Evolutionary conservation across 2,113 vertebrate species (phyloP).

Genomic region (Taurulus bubalis): DNA sequence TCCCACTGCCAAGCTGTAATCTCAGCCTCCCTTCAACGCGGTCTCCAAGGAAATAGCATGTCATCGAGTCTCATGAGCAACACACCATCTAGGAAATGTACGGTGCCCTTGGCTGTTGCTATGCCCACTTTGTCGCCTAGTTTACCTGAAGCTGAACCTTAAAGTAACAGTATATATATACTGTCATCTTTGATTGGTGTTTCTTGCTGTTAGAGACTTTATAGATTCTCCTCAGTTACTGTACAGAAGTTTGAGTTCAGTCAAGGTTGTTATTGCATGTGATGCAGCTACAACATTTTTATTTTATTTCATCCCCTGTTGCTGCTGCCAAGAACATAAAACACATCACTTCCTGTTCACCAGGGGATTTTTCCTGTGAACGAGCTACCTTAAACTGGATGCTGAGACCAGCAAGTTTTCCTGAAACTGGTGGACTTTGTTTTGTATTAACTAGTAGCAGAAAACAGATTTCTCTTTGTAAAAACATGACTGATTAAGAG

Average conservation of each 20-base stretch:
- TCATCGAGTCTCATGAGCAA: conserved; percentile 37
- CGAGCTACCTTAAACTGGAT: conserved; percentile 11
- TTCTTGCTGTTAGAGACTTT: neutral
- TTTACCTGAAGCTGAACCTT: conserved; percentile 25
- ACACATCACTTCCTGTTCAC: conserved; percentile 23
- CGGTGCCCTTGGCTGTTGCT: conserved; percentile 54
- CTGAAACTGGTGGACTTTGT: conserved; percentile 22
- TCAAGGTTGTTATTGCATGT: neutral
- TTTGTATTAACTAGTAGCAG: conserved; percentile 21
- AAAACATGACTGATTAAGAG: neutral
- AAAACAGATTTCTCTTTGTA: neutral
- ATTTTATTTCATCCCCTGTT: conserved; percentile 5
- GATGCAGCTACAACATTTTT: neutral
- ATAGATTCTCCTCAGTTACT: neutral
- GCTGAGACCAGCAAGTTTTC: conserved; percentile 48
- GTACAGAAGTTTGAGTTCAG: neutral
- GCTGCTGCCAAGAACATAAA: conserved; percentile 37
- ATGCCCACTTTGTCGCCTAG: conserved; percentile 23
- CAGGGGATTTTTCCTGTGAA: conserved; percentile 19
- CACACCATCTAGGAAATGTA: conserved; percentile 31
- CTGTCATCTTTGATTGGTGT: neutral
- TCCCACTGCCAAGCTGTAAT: conserved; percentile 62
- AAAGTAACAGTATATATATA: neutral
- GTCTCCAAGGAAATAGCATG: conserved; percentile 65
- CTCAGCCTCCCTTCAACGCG: conserved; percentile 20